Percentiles rank a stretch among this genome's conserved stretches.
These are phyloP conservation scores for Nerophis lumbriciformis DNA, from an alignment of 2,113 vertebrate species.

Conservation along the genomic window DNA sequence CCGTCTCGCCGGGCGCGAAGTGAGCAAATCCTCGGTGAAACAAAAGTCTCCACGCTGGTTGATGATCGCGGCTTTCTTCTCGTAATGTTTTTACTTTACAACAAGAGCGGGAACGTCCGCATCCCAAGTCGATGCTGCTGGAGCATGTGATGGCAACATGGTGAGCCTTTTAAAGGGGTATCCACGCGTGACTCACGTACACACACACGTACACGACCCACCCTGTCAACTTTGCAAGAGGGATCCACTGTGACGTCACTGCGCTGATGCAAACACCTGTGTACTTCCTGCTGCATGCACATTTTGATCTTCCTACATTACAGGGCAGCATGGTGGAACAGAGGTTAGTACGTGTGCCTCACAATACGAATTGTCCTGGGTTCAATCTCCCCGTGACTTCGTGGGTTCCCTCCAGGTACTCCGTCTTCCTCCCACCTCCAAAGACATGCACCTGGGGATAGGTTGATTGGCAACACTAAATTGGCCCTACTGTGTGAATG, in stretches of 20 bases:
- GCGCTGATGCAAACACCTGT: neutral
- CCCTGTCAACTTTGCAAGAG: neutral
- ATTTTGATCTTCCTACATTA: too few relatives aligned
- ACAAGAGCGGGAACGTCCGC: slow-evolving; percentile 44
- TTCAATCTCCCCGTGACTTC: too few relatives aligned
- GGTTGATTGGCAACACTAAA: too few relatives aligned
- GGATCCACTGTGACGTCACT: neutral
- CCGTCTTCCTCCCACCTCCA: too few relatives aligned
- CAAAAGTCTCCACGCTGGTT: slow-evolving; percentile 17
- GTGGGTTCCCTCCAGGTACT: too few relatives aligned
- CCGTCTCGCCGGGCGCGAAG: slow-evolving; percentile 22
- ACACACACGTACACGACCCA: neutral
- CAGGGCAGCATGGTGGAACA: too few relatives aligned
- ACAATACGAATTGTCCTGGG: too few relatives aligned
- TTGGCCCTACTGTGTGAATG: too few relatives aligned
- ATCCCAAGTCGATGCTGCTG: slow-evolving; percentile 48
- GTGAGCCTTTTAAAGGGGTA: slow-evolving; percentile 64
- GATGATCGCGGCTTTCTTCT: neutral
- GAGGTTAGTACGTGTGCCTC: too few relatives aligned
- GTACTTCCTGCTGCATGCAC: neutral
- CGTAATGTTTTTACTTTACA: slow-evolving; percentile 38
- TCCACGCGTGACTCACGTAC: slow-evolving; percentile 38
- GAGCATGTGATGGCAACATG: slow-evolving; percentile 62
- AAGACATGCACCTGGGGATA: too few relatives aligned
- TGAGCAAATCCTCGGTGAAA: slow-evolving; percentile 9